Conservation (phyloP, 2,888 invertebrate genomes). For the Napeogenes inachia region DNA sequence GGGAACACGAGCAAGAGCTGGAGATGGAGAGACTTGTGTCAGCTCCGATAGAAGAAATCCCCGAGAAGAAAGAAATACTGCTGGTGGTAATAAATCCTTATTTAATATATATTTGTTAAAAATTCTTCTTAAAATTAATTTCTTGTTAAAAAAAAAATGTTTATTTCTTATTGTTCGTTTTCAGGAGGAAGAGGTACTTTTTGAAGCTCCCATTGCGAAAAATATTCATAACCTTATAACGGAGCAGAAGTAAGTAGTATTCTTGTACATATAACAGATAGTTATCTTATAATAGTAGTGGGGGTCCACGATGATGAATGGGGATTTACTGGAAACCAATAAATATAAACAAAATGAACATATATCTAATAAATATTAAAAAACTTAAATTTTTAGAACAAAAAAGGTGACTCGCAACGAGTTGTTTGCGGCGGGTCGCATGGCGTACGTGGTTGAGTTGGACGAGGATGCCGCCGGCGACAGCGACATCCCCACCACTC, state of each 20-base stretch:
- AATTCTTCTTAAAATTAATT: too few species aligned
- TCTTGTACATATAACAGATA: not conserved
- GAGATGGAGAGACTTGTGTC: slow-evolving; percentile 86
- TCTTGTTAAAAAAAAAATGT: too few species aligned
- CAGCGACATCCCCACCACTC: slow-evolving; percentile 96
- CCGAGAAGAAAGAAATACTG: slow-evolving; percentile 72
- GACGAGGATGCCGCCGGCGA: slow-evolving; percentile 84
- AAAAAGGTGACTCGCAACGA: slow-evolving; percentile 90
- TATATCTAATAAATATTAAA: too few species aligned
- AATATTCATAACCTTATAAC: slow-evolving; percentile 84
- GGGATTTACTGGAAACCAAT: too few species aligned
- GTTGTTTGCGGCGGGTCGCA: slow-evolving; percentile 94
- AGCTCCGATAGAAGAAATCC: slow-evolving; percentile 45
- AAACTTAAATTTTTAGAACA: slow-evolving; percentile 65
- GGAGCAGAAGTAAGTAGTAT: slow-evolving; percentile 63
- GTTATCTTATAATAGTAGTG: not conserved
- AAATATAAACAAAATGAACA: too few species aligned
- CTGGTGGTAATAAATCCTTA: slow-evolving; percentile 43
- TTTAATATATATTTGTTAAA: not conserved
- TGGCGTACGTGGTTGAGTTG: slow-evolving; percentile 98
- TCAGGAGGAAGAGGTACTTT: slow-evolving; percentile 85
- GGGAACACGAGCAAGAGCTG: slow-evolving; percentile 88
- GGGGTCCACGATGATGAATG: too few species aligned
- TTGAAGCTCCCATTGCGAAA: slow-evolving; percentile 88
- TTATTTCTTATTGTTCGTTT: slow-evolving; percentile 17